These are phyloP conservation scores for Syngnathus acus DNA, from an alignment of 2,797 vertebrate genomes.

Conservation along the genomic window DNA sequence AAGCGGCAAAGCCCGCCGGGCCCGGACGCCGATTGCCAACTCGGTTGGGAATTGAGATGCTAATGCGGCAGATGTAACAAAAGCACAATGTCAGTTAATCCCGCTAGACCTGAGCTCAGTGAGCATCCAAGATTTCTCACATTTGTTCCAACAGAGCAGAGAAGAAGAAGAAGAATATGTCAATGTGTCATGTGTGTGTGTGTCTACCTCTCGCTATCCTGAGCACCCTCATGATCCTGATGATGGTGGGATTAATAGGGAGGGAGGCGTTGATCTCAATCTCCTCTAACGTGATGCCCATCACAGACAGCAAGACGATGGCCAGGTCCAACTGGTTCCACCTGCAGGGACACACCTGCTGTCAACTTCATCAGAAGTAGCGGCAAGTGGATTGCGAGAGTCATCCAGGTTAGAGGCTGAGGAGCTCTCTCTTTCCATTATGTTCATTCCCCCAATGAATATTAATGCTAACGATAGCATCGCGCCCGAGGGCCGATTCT, in stretches of 20 bases:
- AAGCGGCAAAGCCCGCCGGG: conserved; percentile 8
- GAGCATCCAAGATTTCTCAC: not conserved
- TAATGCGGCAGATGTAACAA: not conserved
- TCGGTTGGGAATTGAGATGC: not conserved
- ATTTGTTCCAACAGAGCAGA: too few relatives aligned
- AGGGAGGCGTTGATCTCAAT: conserved; percentile 91
- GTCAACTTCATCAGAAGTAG: not conserved
- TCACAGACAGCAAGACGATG: conserved; percentile 89
- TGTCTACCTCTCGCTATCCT: conserved; percentile 83
- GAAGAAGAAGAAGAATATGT: too few relatives aligned
- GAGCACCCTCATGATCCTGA: conserved; percentile 92
- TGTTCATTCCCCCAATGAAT: conserved; percentile 36
- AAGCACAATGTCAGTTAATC: not conserved
- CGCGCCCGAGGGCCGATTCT: conserved; percentile 13
- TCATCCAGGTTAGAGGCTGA: not conserved
- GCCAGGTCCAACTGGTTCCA: conserved; percentile 94
- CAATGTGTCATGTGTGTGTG: not conserved
- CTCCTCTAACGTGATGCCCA: conserved; percentile 92
- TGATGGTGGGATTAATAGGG: conserved; percentile 94
- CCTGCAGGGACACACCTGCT: conserved; percentile 50
- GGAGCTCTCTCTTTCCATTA: conserved; percentile 12
- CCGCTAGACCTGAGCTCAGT: not conserved
- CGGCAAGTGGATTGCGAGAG: not conserved
- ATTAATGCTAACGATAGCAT: conserved; percentile 28
- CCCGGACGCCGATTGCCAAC: not conserved